phyloP scores from a whole-genome alignment of 2,888 invertebrate species.

The Chromoteleia sp. region DNA sequence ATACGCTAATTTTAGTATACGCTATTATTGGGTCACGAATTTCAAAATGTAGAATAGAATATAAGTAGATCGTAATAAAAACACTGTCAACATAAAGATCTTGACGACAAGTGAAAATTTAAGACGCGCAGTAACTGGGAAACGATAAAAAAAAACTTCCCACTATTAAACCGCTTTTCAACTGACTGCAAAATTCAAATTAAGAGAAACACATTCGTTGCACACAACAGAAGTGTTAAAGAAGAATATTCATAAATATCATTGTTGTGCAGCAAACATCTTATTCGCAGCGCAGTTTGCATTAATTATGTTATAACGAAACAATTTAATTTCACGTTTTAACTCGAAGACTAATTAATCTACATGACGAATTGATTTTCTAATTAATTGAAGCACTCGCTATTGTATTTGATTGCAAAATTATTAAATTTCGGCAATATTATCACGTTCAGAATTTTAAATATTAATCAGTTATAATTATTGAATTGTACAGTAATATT shows the following conservation, averaged over 20 bases:
- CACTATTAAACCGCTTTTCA: neutral
- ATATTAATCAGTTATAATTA: no score
- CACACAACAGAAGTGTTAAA: neutral
- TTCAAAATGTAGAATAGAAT: neutral
- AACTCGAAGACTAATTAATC: neutral
- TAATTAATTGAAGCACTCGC: conserved; percentile 1
- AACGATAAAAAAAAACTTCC: neutral
- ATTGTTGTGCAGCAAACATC: conserved; percentile 5
- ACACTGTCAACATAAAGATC: neutral
- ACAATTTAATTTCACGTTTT: conserved; percentile 5
- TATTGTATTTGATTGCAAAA: no score
- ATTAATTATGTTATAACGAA: neutral
- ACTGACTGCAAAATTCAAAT: conserved; percentile 23
- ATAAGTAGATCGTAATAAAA: neutral
- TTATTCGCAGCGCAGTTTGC: neutral
- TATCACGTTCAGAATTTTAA: no score
- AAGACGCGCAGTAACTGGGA: neutral
- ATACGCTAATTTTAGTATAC: neutral
- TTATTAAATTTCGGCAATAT: no score
- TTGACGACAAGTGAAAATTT: conserved; percentile 31
- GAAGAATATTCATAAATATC: conserved; percentile 22
- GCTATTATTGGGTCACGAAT: no score
- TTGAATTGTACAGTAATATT: no score
- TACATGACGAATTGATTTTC: neutral
- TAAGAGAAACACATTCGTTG: conserved; percentile 4